phyloP scores from a whole-genome alignment of 2,113 vertebrate species.

The Cochlearius cochlearius region DNA sequence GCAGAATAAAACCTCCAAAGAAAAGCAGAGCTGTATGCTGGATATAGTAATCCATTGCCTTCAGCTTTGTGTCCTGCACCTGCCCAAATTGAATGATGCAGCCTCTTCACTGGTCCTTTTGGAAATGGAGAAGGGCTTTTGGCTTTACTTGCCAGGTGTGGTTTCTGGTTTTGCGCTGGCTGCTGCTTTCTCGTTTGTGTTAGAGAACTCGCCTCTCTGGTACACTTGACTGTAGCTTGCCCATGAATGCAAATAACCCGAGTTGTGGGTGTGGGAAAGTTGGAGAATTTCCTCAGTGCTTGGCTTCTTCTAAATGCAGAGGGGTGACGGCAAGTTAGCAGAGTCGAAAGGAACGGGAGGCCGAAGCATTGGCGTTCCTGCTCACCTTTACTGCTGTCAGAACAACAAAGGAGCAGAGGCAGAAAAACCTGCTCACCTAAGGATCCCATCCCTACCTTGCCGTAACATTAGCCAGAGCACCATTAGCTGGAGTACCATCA shows the following conservation, averaged over 20 bases:
- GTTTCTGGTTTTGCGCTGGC: not conserved
- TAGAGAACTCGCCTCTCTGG: not conserved
- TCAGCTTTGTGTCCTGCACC: not conserved
- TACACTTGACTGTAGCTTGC: not conserved
- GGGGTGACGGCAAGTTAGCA: not conserved
- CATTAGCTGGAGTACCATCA: not conserved
- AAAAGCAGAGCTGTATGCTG: not conserved
- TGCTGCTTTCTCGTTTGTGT: not conserved
- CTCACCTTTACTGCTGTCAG: not conserved
- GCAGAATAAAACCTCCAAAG: not conserved
- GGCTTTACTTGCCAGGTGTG: not conserved
- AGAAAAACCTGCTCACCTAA: not conserved
- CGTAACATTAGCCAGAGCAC: not conserved
- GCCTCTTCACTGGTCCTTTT: not conserved
- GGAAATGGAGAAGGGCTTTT: not conserved
- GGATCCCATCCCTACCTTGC: not conserved
- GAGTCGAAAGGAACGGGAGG: not conserved
- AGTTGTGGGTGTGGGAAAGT: slow-evolving; percentile 10
- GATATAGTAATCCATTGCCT: not conserved
- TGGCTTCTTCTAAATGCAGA: not conserved
- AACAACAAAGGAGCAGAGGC: not conserved
- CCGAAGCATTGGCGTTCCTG: not conserved
- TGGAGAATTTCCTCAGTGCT: not conserved
- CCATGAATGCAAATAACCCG: not conserved
- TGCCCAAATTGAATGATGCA: not conserved